Percentiles rank a stretch among this genome's conserved stretches.
Evolutionary conservation across 2,888 invertebrate species (phyloP).

Genomic region (Pseudococcus longispinus): DNA sequence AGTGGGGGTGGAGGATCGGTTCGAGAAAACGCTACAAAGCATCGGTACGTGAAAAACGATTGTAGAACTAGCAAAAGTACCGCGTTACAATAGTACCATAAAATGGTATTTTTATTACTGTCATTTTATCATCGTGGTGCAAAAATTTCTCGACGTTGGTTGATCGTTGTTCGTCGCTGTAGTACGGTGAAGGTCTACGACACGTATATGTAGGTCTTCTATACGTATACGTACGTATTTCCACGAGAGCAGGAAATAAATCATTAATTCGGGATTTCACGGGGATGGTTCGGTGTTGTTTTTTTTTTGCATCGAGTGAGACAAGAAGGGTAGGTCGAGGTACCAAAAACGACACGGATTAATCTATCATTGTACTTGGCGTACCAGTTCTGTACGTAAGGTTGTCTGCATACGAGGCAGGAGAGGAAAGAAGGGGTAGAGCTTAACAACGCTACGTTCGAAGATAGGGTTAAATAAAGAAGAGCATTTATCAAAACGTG

Average conservation of each 20-base stretch:
- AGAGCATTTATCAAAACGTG: conserved; percentile 52
- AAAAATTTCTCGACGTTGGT: conserved; percentile 42
- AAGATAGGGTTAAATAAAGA: conserved; percentile 53
- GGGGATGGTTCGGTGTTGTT: not conserved
- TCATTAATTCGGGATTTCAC: conserved; percentile 51
- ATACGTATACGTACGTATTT: not conserved
- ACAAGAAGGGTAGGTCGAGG: not conserved
- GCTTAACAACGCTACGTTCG: not conserved
- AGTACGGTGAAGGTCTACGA: too few relatives aligned
- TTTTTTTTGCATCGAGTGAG: not conserved
- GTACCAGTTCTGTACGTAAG: not conserved
- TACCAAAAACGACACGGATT: conserved; percentile 16
- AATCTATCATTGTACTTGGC: conserved; percentile 50
- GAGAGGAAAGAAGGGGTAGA: not conserved
- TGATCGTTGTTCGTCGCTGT: not conserved
- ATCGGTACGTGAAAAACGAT: conserved; percentile 36
- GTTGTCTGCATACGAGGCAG: not conserved
- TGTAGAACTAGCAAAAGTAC: conserved; percentile 33
- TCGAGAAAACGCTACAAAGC: not conserved
- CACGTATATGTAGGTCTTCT: not conserved
- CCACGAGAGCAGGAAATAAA: conserved; percentile 19
- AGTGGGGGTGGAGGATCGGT: not conserved
- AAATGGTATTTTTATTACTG: conserved; percentile 12
- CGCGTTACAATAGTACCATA: not conserved
- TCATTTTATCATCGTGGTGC: conserved; percentile 31